These are phyloP conservation scores for Hyla sarda DNA, from an alignment of 2,113 vertebrate genomes.

Conservation along the genomic window DNA sequence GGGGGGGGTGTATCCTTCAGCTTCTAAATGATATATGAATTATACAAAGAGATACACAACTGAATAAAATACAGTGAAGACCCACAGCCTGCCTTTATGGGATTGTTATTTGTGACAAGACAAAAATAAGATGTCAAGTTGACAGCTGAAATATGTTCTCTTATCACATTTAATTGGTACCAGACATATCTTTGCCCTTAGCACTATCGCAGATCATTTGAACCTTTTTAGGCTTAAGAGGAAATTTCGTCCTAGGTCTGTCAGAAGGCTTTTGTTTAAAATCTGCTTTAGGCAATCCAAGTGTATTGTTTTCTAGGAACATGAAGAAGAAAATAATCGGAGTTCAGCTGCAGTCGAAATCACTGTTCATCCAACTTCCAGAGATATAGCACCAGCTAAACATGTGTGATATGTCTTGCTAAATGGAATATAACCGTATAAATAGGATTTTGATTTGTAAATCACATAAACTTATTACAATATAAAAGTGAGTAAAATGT, in stretches of 20 bases:
- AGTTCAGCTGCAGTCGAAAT: neutral
- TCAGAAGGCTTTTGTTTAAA: conserved; percentile 33
- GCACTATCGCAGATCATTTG: conserved; percentile 16
- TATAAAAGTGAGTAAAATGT: too few relatives aligned
- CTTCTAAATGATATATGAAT: neutral
- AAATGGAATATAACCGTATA: neutral
- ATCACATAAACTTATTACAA: neutral
- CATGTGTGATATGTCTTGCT: neutral
- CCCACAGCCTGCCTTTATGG: neutral
- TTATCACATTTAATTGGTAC: conserved; percentile 41
- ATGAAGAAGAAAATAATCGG: neutral
- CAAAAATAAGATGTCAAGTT: conserved; percentile 36
- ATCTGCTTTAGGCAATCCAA: conserved; percentile 55
- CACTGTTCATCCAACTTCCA: neutral
- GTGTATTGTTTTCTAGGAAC: conserved; percentile 38
- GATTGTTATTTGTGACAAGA: conserved; percentile 1
- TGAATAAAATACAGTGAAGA: neutral
- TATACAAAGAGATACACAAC: neutral
- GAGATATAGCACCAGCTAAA: neutral
- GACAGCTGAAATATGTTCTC: conserved; percentile 21
- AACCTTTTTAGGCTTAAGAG: neutral
- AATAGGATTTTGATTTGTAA: neutral
- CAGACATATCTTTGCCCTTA: conserved; percentile 17
- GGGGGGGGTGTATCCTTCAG: too few relatives aligned
- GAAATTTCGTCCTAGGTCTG: neutral